A percentile compares a stretch with the other conserved stretches of the same genome.
phyloP scores from a whole-genome alignment of 2,888 invertebrate species.

The Amiota communis region DNA sequence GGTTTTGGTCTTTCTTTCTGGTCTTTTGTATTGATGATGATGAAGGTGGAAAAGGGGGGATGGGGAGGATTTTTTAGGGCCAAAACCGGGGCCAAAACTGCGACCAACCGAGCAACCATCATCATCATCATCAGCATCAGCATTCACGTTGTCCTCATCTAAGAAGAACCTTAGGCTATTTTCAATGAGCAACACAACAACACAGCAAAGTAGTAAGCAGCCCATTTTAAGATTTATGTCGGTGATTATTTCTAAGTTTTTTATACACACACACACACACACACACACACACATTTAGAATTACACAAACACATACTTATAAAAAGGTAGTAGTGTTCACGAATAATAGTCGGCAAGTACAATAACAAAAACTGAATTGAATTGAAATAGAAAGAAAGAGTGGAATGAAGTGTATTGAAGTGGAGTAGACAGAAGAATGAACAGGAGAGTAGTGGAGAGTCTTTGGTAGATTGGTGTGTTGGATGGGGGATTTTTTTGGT shows the following conservation, averaged over 20 bases:
- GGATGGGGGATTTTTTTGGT: too few relatives aligned
- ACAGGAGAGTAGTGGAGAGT: too few relatives aligned
- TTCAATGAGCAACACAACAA: constrained; percentile 41
- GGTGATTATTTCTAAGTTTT: constrained; percentile 72
- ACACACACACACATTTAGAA: not conserved
- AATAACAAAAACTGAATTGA: not conserved
- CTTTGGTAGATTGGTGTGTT: too few relatives aligned
- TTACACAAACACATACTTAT: not conserved
- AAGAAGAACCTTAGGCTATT: constrained; percentile 23
- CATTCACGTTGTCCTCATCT: not conserved
- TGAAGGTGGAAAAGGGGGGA: too few relatives aligned
- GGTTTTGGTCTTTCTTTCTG: too few relatives aligned
- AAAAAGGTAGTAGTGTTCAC: constrained; percentile 21
- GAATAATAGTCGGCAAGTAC: constrained; percentile 21
- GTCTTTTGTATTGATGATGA: too few relatives aligned
- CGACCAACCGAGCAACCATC: not conserved
- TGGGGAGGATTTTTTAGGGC: too few relatives aligned
- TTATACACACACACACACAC: constrained; percentile 29
- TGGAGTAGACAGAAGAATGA: too few relatives aligned
- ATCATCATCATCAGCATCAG: too few relatives aligned
- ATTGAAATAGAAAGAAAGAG: too few relatives aligned
- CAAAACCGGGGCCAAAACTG: too few relatives aligned
- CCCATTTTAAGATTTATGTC: constrained; percentile 71
- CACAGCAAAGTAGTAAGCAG: constrained; percentile 34
- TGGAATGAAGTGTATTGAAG: too few relatives aligned